Evolutionary conservation across 2,888 invertebrate species (phyloP).

Genomic region (Ypsolopha scabrella): DNA sequence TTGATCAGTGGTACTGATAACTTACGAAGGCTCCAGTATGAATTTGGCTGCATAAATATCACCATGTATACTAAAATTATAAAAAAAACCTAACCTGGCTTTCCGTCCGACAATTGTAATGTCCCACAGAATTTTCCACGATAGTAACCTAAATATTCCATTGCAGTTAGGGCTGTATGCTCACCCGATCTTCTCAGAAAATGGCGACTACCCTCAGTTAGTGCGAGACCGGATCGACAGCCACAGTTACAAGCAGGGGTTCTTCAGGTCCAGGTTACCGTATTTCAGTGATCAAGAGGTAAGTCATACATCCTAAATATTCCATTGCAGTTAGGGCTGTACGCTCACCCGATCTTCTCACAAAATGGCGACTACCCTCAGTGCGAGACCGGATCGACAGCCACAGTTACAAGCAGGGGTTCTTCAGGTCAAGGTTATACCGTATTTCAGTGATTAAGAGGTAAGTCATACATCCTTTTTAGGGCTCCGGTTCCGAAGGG

Average conservation of each 20-base stretch:
- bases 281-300: constrained; percentile 55
- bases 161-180: constrained; percentile 58
- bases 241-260: constrained; percentile 53
- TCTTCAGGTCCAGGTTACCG: constrained; percentile 57
- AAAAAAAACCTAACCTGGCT: no score
- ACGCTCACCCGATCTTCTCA: constrained; percentile 63
- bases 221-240: constrained; percentile 53
- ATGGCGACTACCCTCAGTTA: constrained; percentile 57
- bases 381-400: constrained; percentile 53
- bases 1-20: no score
- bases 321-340: constrained; percentile 48
- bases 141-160: constrained; percentile 6
- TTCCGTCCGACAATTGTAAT: no score
- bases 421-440: constrained; percentile 57
- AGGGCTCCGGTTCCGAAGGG: constrained; percentile 38
- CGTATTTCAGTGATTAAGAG: constrained; percentile 53
- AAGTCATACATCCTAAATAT: constrained; percentile 14
- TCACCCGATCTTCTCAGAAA: constrained; percentile 58
- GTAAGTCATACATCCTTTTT: constrained; percentile 22
- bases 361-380: constrained; percentile 57
- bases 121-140: not conserved
- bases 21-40: no score
- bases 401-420: constrained; percentile 53
- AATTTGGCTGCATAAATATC: no score
- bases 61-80: no score